phyloP scores from a whole-genome alignment of 2,113 vertebrate species.

The Anolis carolinensis region DNA sequence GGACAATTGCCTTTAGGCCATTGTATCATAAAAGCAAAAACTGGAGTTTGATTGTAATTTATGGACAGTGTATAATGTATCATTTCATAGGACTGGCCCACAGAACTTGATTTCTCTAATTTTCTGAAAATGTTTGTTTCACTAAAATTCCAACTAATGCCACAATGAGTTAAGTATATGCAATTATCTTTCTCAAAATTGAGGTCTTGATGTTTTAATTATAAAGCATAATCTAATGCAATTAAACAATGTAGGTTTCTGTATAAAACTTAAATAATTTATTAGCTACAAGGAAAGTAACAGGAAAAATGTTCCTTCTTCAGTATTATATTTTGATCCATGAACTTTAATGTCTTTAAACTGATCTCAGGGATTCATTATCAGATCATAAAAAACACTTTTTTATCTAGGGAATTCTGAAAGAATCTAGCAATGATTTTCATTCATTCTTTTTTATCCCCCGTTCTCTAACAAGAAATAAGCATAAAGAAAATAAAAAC shows the following conservation, averaged over 20 bases:
- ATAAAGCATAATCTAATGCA: not conserved
- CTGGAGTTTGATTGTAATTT: no score
- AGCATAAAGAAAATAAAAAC: not conserved
- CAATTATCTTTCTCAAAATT: not conserved
- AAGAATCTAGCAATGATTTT: not conserved
- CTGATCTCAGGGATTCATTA: not conserved
- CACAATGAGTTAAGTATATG: not conserved
- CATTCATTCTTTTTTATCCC: not conserved
- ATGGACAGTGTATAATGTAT: no score
- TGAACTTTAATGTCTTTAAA: not conserved
- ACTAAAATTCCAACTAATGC: not conserved
- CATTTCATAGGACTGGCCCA: no score
- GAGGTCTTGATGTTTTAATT: not conserved
- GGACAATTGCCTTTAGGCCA: no score
- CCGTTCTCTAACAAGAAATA: not conserved
- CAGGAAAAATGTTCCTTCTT: not conserved
- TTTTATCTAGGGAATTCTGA: not conserved
- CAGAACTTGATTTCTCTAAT: not conserved
- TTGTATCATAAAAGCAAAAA: no score
- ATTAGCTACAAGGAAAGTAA: not conserved
- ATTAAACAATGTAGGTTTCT: not conserved
- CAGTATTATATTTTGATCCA: not conserved
- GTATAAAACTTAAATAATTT: not conserved
- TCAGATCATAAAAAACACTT: not conserved
- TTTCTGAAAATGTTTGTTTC: not conserved